Conservation (phyloP, 2,113 vertebrate species). For the Pristiophorus japonicus region DNA sequence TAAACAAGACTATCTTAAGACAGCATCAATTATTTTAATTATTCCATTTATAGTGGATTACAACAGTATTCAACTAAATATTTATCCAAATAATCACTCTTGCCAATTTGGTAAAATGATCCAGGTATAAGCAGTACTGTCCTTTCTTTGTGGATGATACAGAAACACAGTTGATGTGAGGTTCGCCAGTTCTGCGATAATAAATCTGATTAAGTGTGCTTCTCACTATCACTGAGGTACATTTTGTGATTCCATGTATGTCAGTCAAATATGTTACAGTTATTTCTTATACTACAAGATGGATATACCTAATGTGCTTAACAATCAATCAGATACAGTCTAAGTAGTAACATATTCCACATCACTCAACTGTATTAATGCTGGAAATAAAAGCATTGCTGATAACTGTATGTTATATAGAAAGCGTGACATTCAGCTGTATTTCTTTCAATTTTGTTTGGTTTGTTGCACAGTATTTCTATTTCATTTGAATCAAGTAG, state of each 20-base stretch:
- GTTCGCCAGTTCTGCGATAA: not conserved
- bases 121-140: not conserved
- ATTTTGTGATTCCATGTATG: constrained; percentile 21
- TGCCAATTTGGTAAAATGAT: not conserved
- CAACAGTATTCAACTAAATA: constrained; percentile 67
- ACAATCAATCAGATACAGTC: constrained; percentile 31
- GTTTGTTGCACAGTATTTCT: not conserved
- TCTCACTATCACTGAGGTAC: not conserved
- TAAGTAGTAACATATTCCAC: constrained; percentile 27
- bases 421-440: not conserved
- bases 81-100: not conserved
- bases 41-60: constrained; percentile 64
- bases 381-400: not conserved
- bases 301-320: constrained; percentile 4
- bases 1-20: constrained; percentile 57
- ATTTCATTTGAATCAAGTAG: not conserved
- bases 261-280: constrained; percentile 16
- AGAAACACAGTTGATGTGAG: not conserved
- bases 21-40: constrained; percentile 77
- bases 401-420: not conserved
- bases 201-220: constrained; percentile 10
- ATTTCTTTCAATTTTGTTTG: not conserved
- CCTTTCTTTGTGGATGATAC: constrained; percentile 1
- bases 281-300: constrained; percentile 1
- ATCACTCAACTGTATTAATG: not conserved